A percentile compares a stretch with the other conserved stretches of the same genome.
These are phyloP conservation scores for Carabus problematicus DNA, from an alignment of 2,888 invertebrate genomes.

Conservation along the genomic window DNA sequence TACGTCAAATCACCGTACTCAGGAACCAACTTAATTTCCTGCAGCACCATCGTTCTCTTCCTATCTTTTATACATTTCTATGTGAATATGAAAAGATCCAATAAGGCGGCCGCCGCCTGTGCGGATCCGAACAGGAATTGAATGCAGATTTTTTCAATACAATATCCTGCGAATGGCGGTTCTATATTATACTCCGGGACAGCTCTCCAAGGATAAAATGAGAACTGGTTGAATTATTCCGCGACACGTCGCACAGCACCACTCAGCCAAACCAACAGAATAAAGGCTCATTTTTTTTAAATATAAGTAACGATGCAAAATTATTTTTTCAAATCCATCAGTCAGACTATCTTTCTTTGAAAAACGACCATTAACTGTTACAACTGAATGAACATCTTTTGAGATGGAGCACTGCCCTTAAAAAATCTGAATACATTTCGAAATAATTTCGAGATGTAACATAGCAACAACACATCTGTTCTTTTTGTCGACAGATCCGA, in stretches of 20 bases:
- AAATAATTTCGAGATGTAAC: conserved; percentile 35
- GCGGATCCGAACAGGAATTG: conserved; percentile 44
- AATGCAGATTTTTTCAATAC: conserved; percentile 48
- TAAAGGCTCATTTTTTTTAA: background rate
- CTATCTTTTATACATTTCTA: conserved; percentile 41
- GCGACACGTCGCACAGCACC: conserved; percentile 31
- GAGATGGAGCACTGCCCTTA: conserved; percentile 9
- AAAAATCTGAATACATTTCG: conserved; percentile 33
- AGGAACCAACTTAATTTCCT: conserved; percentile 6
- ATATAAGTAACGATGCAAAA: background rate
- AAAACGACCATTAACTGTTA: conserved; percentile 17
- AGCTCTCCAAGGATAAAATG: conserved; percentile 37
- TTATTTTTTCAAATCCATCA: background rate
- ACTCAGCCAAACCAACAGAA: background rate
- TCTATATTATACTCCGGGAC: conserved; percentile 41
- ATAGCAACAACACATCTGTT: conserved; percentile 39
- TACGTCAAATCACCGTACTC: conserved; percentile 12
- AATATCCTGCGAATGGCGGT: conserved; percentile 45
- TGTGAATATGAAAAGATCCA: conserved; percentile 44
- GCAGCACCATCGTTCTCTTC: conserved; percentile 20
- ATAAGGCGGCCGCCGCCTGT: conserved; percentile 36
- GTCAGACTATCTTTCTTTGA: conserved; percentile 1
- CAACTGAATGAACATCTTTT: conserved; percentile 13
- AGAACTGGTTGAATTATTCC: conserved; percentile 39
- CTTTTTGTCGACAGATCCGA: conserved; percentile 28